A percentile compares a stretch with the other conserved stretches of the same genome.
These are phyloP conservation scores for Montipora capricornis DNA, from an alignment of 64 coral and sea anemone species.

Conservation along the genomic window DNA sequence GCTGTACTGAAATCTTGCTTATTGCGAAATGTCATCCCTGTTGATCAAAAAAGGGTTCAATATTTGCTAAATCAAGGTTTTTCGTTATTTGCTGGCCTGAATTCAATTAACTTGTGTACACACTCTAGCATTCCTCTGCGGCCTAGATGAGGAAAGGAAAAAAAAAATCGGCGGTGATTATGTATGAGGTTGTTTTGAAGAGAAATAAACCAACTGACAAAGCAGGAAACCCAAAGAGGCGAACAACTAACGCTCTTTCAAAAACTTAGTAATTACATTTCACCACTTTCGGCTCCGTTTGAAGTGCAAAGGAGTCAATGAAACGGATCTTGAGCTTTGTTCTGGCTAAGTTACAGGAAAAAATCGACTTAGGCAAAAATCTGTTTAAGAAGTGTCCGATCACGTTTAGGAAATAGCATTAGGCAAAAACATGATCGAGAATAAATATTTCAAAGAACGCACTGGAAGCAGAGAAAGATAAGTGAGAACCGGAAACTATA, in stretches of 20 bases:
- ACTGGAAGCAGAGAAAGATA: constrained; percentile 41
- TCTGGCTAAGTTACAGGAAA: background rate
- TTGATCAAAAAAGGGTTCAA: constrained; percentile 30
- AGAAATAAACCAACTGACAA: constrained; percentile 40
- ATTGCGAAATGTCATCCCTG: constrained; percentile 8
- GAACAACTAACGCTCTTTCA: constrained; percentile 29
- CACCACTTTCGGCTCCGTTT: constrained; percentile 51
- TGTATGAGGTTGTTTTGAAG: constrained; percentile 36
- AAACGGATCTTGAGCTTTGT: background rate
- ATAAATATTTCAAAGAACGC: constrained; percentile 33
- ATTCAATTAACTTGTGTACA: constrained; percentile 47
- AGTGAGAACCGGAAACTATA: constrained; percentile 56
- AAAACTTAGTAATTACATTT: constrained; percentile 33
- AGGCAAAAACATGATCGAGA: background rate
- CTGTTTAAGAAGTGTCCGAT: constrained; percentile 22
- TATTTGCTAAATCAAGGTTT: constrained; percentile 44
- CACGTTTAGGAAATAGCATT: constrained; percentile 19
- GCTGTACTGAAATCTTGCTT: background rate
- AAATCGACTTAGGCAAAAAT: constrained; percentile 1
- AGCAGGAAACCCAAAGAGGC: constrained; percentile 51
- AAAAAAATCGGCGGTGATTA: background rate
- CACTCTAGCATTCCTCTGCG: constrained; percentile 30
- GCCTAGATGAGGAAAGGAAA: background rate
- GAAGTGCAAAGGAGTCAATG: constrained; percentile 21
- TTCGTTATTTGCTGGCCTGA: constrained; percentile 25